Percentiles rank a stretch among this genome's conserved stretches.
phyloP scores from a whole-genome alignment of 2,113 vertebrate species.

The Hypanus sabinus region DNA sequence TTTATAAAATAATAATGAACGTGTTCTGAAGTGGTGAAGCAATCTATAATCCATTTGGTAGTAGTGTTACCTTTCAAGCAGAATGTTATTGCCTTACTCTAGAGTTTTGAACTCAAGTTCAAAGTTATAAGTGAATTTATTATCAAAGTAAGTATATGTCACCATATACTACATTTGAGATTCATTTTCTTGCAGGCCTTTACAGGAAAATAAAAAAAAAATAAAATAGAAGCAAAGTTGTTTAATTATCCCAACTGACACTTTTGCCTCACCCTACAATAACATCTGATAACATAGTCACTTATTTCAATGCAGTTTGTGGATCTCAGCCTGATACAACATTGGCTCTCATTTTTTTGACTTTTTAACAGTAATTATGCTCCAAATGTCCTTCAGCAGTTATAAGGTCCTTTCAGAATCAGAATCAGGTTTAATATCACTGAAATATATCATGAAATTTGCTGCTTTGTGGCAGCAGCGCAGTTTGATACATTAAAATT shows the following conservation, averaged over 20 bases:
- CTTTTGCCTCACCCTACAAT: neutral
- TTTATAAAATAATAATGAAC: neutral
- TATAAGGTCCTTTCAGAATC: neutral
- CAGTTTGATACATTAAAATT: too few relatives aligned
- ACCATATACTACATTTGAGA: too few relatives aligned
- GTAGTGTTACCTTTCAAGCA: neutral
- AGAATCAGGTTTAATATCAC: too few relatives aligned
- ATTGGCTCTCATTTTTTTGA: too few relatives aligned
- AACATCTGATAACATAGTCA: neutral
- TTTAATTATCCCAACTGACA: neutral
- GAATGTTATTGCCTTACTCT: neutral
- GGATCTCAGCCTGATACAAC: neutral
- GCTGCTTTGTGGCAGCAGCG: too few relatives aligned
- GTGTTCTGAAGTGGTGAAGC: neutral
- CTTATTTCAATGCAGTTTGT: neutral
- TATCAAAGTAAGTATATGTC: too few relatives aligned
- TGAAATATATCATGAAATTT: too few relatives aligned
- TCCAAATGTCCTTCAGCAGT: neutral
- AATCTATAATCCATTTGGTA: neutral
- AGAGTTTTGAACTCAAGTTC: neutral
- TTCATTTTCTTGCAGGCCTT: too few relatives aligned
- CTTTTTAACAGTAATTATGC: neutral
- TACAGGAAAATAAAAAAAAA: too few relatives aligned
- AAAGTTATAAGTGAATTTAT: too few relatives aligned
- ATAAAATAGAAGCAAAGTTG: neutral